Percentiles rank a stretch among this genome's conserved stretches.
Evolutionary conservation across 2,113 vertebrate species (phyloP).

Genomic region (Mormoops blainvillei): DNA sequence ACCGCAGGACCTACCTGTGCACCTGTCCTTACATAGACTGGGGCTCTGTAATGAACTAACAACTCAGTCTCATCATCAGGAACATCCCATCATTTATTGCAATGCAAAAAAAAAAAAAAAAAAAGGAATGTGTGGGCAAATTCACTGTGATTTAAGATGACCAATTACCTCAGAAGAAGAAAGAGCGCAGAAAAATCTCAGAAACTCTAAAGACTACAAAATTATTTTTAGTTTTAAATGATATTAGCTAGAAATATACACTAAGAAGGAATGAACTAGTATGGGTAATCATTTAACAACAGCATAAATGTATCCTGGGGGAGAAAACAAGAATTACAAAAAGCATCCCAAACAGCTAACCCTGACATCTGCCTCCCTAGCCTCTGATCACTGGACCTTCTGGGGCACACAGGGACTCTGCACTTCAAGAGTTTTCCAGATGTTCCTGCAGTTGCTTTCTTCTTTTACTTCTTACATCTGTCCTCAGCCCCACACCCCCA

Average conservation of each 20-base stretch:
- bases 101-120: background rate
- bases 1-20: no score
- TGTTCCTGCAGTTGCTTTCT: conserved; percentile 22
- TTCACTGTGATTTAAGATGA: background rate
- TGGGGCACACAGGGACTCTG: background rate
- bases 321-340: background rate
- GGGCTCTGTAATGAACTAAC: background rate
- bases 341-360: background rate
- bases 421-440: conserved; percentile 47
- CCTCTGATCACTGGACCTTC: background rate
- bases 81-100: background rate
- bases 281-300: conserved; percentile 61
- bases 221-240: conserved; percentile 54
- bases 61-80: background rate
- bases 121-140: background rate
- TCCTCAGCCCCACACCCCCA: background rate
- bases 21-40: fast-evolving
- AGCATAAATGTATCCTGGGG: background rate
- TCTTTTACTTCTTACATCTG: background rate
- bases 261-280: background rate
- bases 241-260: conserved; percentile 22
- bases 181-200: conserved; percentile 1
- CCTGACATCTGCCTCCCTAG: background rate
- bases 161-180: background rate
- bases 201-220: conserved; percentile 10